Conservation (phyloP, 2,888 invertebrate genomes). For the Choreutis nemorana region DNA sequence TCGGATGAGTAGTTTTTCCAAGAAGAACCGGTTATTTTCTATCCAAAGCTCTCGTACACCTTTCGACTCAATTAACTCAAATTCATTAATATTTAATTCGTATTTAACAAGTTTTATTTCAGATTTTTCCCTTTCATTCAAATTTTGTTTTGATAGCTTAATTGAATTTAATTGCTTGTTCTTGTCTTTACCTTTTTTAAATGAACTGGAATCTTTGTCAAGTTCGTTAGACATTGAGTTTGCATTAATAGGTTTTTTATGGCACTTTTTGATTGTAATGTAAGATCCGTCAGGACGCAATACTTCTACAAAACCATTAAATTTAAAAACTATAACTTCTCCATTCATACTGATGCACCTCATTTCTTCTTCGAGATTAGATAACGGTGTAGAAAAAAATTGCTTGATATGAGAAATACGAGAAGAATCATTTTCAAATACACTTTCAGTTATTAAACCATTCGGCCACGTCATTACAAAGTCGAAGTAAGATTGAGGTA, state of each 20-base stretch:
- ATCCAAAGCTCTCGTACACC: constrained; percentile 39
- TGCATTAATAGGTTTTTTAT: constrained; percentile 19
- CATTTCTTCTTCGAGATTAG: constrained; percentile 32
- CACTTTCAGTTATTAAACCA: constrained; percentile 44
- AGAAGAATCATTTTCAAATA: constrained; percentile 34
- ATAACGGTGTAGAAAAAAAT: constrained; percentile 19
- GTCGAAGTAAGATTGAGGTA: constrained; percentile 17
- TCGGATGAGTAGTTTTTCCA: constrained; percentile 38
- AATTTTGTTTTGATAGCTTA: constrained; percentile 24
- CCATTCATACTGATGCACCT: constrained; percentile 47
- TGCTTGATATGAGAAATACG: constrained; percentile 47
- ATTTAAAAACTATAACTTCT: constrained; percentile 45
- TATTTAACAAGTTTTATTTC: constrained; percentile 20
- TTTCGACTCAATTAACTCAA: constrained; percentile 33
- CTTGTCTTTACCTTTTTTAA: constrained; percentile 30
- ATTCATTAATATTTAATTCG: constrained; percentile 39
- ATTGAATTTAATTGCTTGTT: constrained; percentile 19
- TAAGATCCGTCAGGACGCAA: constrained; percentile 36
- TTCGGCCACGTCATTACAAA: constrained; percentile 49
- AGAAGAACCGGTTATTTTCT: constrained; percentile 19
- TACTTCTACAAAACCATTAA: constrained; percentile 32
- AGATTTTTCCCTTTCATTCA: constrained; percentile 16
- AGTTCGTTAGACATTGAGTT: constrained; percentile 12
- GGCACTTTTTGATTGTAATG: constrained; percentile 34
- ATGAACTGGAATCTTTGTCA: constrained; percentile 14